Percentiles rank a stretch among this genome's conserved stretches.
Evolutionary conservation across 2,888 invertebrate species (phyloP).

Genomic region (Phortica magna): DNA sequence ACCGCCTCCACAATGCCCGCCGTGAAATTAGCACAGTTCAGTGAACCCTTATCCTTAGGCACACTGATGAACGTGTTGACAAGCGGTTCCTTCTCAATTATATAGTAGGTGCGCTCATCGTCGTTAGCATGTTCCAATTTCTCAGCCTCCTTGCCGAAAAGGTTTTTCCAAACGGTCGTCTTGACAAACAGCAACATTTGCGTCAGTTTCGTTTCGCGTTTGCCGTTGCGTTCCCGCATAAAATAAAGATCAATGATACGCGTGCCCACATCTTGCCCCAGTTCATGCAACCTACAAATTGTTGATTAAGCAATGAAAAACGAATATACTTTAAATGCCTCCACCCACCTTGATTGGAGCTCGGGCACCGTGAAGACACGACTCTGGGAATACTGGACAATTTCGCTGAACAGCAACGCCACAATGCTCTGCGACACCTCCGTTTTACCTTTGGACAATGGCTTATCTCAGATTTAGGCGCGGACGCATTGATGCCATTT

Average conservation of each 20-base stretch:
- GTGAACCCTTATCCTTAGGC: constrained; percentile 97
- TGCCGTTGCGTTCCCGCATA: constrained; percentile 94
- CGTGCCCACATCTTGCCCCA: constrained; percentile 96
- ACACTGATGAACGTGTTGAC: constrained; percentile 98
- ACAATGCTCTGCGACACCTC: constrained; percentile 96
- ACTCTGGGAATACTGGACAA: constrained; percentile 98
- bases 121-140: constrained; percentile 99
- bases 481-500: constrained; percentile 76
- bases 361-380: constrained; percentile 96
- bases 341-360: constrained; percentile 92
- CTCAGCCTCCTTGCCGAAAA: constrained; percentile 99
- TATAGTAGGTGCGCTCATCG: constrained; percentile 98
- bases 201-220: constrained; percentile 95
- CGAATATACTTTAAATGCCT: neutral
- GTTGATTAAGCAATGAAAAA: neutral
- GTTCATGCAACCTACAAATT: constrained; percentile 90
- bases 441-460: constrained; percentile 93
- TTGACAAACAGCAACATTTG: constrained; percentile 97
- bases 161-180: constrained; percentile 97
- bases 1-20: constrained; percentile 99
- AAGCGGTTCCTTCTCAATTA: constrained; percentile 98
- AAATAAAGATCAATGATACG: constrained; percentile 96
- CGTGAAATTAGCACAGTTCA: constrained; percentile 99
- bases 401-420: constrained; percentile 97
- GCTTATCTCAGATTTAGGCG: constrained; percentile 89